A percentile compares a stretch with the other conserved stretches of the same genome.
Conservation (phyloP, 2,888 invertebrate species). For the Antheraea assamensis region DNA sequence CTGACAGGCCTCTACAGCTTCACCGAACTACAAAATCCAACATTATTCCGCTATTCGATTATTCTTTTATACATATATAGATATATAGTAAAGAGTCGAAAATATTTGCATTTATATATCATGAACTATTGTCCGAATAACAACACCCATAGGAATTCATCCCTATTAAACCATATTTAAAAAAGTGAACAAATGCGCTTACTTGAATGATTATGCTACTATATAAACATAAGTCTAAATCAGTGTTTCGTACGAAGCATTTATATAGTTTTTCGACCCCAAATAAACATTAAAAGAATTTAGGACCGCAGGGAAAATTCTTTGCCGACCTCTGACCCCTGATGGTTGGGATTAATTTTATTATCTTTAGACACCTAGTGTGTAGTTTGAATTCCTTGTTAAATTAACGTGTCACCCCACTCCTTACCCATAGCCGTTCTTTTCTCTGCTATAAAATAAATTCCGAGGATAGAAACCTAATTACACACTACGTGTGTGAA, state of each 20-base stretch:
- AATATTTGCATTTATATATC: no score
- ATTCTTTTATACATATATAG: no score
- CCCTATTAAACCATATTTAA: not conserved
- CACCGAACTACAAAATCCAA: no score
- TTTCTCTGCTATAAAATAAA: conserved; percentile 31
- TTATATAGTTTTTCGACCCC: not conserved
- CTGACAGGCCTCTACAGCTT: no score
- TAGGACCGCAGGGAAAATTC: not conserved
- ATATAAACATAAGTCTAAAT: not conserved
- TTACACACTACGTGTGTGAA: conserved; percentile 30
- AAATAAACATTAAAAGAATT: not conserved
- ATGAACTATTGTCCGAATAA: no score
- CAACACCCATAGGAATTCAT: not conserved
- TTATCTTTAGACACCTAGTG: conserved; percentile 26
- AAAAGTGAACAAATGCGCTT: not conserved
- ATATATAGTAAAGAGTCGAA: no score
- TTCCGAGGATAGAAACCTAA: conserved; percentile 37
- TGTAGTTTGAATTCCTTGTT: conserved; percentile 27
- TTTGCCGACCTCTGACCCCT: not conserved
- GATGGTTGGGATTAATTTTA: conserved; percentile 23
- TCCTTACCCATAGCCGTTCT: conserved; percentile 26
- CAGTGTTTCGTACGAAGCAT: not conserved
- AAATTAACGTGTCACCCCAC: conserved; percentile 22
- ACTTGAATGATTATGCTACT: not conserved
- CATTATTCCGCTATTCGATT: no score